Conservation (phyloP, 92 coral and sea anemone species). For the Pocillopora grandis region DNA sequence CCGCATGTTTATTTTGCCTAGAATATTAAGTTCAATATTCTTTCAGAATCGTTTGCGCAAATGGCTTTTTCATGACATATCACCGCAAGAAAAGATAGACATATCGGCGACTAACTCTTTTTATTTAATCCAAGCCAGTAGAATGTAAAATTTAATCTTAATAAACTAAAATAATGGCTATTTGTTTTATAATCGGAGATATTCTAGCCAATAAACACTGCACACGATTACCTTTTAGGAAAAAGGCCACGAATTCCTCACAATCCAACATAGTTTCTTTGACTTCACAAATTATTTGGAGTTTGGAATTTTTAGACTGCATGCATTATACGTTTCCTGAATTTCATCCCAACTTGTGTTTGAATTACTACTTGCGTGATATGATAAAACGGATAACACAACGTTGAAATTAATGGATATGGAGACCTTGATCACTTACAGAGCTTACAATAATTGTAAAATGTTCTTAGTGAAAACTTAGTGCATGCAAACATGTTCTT, state of each 20-base stretch:
- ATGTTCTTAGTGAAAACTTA: background rate
- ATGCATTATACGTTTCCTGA: background rate
- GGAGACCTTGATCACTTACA: background rate
- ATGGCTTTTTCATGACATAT: background rate
- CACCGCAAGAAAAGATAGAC: background rate
- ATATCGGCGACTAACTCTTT: slow-evolving; percentile 14
- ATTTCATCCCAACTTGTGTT: background rate
- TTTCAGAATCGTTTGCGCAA: background rate
- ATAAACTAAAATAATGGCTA: background rate
- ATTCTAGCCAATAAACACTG: background rate
- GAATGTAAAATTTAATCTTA: slow-evolving; percentile 3
- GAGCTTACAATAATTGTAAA: background rate
- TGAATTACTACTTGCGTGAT: background rate
- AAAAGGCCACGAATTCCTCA: background rate
- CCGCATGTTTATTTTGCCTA: background rate
- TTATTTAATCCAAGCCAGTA: background rate
- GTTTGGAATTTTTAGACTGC: background rate
- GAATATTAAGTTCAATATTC: background rate
- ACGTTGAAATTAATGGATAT: slow-evolving; percentile 23
- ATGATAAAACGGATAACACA: slow-evolving; percentile 9
- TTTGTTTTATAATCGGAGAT: slow-evolving; percentile 19
- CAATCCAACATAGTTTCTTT: background rate
- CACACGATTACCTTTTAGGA: background rate
- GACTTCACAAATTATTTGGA: background rate
- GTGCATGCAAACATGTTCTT: no score